phyloP scores from a whole-genome alignment of 1,140 invertebrate species.

The Zeugodacus cucurbitae region DNA sequence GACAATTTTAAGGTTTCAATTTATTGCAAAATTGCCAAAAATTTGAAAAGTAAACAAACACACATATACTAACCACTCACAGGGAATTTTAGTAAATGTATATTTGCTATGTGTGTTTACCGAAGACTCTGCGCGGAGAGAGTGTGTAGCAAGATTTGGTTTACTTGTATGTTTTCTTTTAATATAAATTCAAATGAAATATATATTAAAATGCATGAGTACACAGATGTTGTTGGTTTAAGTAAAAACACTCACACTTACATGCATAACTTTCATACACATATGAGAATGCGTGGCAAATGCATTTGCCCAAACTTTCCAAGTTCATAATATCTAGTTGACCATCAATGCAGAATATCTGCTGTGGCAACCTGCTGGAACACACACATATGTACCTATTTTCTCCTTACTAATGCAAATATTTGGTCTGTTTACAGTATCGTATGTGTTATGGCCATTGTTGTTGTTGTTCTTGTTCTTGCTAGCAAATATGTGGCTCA shows the following conservation, averaged over 20 bases:
- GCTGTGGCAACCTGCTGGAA: background rate
- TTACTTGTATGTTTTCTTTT: background rate
- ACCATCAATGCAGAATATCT: background rate
- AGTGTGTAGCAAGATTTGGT: background rate
- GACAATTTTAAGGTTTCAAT: constrained; percentile 12
- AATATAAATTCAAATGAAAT: constrained; percentile 5
- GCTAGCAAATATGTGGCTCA: background rate
- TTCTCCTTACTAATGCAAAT: background rate
- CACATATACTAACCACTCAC: background rate
- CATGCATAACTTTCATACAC: background rate
- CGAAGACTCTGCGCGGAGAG: no score
- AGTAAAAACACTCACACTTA: background rate
- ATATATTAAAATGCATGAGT: background rate
- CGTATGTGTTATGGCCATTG: background rate
- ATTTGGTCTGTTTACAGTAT: background rate
- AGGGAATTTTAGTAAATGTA: no score
- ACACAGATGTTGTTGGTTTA: background rate
- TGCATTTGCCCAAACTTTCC: background rate
- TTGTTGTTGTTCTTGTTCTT: background rate
- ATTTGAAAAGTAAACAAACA: background rate
- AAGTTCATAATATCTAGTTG: background rate
- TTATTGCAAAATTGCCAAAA: background rate
- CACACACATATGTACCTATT: background rate
- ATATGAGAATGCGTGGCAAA: background rate
- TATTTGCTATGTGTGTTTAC: no score